phyloP scores from a whole-genome alignment of 2,797 vertebrate genomes.

The Siniperca undulata region DNA sequence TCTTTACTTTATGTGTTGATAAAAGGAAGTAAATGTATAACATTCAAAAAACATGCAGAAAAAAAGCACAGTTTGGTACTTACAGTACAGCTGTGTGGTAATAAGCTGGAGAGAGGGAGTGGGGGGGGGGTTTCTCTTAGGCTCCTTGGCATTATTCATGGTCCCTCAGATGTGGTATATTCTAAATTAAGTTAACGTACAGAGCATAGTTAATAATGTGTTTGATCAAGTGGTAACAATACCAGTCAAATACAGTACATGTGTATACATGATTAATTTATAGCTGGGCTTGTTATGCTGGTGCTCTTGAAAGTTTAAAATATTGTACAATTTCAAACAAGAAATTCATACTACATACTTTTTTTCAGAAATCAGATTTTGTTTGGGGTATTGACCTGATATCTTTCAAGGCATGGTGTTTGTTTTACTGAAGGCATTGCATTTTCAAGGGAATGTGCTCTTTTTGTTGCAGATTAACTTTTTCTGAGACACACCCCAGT shows the following conservation, averaged over 20 bases:
- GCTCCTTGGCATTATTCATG: slow-evolving; percentile 53
- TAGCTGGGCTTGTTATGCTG: neutral
- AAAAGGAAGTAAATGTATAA: slow-evolving; percentile 48
- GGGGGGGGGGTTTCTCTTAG: slow-evolving; percentile 8
- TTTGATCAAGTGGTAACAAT: slow-evolving; percentile 52
- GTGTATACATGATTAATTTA: slow-evolving; percentile 29
- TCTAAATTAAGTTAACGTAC: slow-evolving; percentile 50
- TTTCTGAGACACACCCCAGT: slow-evolving; percentile 51
- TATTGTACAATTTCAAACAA: slow-evolving; percentile 4
- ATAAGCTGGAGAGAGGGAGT: slow-evolving; percentile 25
- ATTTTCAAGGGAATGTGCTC: slow-evolving; percentile 61
- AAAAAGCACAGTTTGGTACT: slow-evolving; percentile 42
- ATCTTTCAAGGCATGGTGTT: slow-evolving; percentile 58
- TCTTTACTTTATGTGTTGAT: slow-evolving; percentile 55
- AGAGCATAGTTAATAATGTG: slow-evolving; percentile 51
- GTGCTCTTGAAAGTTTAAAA: slow-evolving; percentile 26
- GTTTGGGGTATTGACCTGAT: slow-evolving; percentile 51
- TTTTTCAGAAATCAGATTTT: slow-evolving; percentile 42
- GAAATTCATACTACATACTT: neutral
- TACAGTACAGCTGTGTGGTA: slow-evolving; percentile 33
- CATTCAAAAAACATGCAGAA: slow-evolving; percentile 36
- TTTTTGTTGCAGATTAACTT: slow-evolving; percentile 59
- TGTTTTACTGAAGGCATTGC: slow-evolving; percentile 39
- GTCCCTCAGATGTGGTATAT: slow-evolving; percentile 12
- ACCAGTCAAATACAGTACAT: slow-evolving; percentile 31